These are phyloP conservation scores for Anas flavirostris DNA, from an alignment of 2,797 vertebrate species.

Conservation along the genomic window DNA sequence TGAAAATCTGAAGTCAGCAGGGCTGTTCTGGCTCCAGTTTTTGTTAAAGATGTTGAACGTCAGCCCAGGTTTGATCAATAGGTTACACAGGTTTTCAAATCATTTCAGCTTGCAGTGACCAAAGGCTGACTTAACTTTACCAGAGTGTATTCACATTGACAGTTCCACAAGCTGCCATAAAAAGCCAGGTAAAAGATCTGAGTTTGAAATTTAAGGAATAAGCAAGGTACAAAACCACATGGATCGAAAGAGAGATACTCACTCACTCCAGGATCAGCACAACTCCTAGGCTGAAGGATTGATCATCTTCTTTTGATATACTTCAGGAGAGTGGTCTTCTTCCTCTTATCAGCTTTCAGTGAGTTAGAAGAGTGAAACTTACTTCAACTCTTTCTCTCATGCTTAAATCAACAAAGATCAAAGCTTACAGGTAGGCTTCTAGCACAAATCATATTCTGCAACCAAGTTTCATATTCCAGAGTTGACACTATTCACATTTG, in stretches of 20 bases:
- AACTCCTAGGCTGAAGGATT: neutral
- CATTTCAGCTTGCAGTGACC: slow-evolving; percentile 21
- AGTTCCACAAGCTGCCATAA: slow-evolving; percentile 24
- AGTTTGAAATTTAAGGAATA: neutral
- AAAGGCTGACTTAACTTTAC: slow-evolving; percentile 33
- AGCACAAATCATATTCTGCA: neutral
- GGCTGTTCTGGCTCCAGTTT: slow-evolving; percentile 20
- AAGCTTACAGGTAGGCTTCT: neutral
- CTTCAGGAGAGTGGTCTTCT: neutral
- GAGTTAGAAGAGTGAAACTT: neutral
- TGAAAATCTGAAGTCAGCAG: slow-evolving; percentile 37
- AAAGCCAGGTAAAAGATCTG: slow-evolving; percentile 21
- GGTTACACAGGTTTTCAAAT: slow-evolving; percentile 47
- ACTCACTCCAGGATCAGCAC: neutral
- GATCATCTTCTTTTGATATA: neutral
- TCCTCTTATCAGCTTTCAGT: neutral
- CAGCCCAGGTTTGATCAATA: slow-evolving; percentile 57
- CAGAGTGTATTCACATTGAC: neutral
- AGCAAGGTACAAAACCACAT: neutral
- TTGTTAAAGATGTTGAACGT: slow-evolving; percentile 48
- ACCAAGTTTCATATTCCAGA: neutral
- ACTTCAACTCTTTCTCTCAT: neutral
- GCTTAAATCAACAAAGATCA: neutral
- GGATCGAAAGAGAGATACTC: neutral
- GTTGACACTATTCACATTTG: neutral